Evolutionary conservation across 2,888 invertebrate species (phyloP).

Genomic region (Horisme vitalbata): DNA sequence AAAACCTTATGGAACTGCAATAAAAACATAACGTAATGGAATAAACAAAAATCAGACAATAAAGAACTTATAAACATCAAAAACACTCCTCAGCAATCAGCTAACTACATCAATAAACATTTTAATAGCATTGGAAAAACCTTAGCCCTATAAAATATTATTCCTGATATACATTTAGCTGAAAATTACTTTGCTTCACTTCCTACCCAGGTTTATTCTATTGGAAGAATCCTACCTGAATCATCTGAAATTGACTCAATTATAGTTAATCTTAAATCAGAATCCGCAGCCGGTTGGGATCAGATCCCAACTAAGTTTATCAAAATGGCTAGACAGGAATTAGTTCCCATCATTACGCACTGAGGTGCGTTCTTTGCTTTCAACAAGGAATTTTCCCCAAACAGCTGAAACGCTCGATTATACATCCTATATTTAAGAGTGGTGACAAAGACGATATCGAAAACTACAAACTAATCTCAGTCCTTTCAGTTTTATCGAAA

Average conservation of each 20-base stretch:
- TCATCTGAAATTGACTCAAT: background rate
- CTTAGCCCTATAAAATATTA: background rate
- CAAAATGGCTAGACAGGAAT: no score
- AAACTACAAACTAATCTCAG: no score
- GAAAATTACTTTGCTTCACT: background rate
- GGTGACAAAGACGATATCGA: no score
- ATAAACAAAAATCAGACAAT: background rate
- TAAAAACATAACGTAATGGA: background rate
- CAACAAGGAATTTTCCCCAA: no score
- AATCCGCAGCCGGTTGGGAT: no score
- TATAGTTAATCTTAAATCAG: background rate
- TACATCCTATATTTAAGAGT: background rate
- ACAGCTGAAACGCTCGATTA: background rate
- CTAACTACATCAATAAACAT: constrained; percentile 1
- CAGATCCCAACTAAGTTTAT: no score
- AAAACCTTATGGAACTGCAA: no score
- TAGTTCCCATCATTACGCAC: no score
- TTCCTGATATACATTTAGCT: background rate
- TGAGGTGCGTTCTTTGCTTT: background rate
- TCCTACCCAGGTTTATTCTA: no score
- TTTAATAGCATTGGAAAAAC: background rate
- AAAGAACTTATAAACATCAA: background rate
- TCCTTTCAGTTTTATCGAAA: no score
- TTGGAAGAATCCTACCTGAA: background rate
- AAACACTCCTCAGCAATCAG: background rate